Percentiles rank a stretch among this genome's conserved stretches.
phyloP scores from a whole-genome alignment of 2,888 invertebrate species.

The Priapulus caudatus region DNA sequence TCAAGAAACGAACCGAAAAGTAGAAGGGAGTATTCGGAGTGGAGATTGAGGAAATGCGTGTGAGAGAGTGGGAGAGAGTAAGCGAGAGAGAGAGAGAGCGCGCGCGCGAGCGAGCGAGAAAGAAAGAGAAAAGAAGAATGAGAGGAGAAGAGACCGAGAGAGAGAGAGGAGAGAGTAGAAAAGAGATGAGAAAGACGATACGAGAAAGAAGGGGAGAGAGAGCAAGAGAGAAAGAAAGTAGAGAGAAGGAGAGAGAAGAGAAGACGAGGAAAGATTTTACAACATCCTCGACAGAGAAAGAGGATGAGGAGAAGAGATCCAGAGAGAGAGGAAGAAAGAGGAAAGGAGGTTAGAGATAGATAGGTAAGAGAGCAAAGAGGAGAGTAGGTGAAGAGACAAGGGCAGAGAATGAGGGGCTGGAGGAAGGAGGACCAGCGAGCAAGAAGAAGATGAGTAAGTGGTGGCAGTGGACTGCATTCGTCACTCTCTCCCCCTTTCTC shows the following conservation, averaged over 20 bases:
- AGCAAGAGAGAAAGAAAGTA: background rate
- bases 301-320: background rate
- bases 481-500: background rate
- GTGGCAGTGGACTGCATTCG: background rate
- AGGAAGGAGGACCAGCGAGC: background rate
- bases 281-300: no score
- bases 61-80: background rate
- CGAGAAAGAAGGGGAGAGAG: background rate
- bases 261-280: no score
- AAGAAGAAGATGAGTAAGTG: no score
- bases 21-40: no score
- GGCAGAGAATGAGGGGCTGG: background rate
- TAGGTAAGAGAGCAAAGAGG: no score
- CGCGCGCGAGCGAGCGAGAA: background rate
- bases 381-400: no score
- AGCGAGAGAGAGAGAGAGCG: background rate
- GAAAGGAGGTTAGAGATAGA: no score
- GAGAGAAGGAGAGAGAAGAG: conserved; percentile 3
- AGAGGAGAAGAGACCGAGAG: background rate
- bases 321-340: background rate
- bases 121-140: background rate
- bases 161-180: background rate
- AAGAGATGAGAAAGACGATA: no score
- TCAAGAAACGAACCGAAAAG: no score
- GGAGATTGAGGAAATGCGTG: background rate